phyloP scores from a whole-genome alignment of 2,113 vertebrate genomes.

The Kryptolebias marmoratus region DNA sequence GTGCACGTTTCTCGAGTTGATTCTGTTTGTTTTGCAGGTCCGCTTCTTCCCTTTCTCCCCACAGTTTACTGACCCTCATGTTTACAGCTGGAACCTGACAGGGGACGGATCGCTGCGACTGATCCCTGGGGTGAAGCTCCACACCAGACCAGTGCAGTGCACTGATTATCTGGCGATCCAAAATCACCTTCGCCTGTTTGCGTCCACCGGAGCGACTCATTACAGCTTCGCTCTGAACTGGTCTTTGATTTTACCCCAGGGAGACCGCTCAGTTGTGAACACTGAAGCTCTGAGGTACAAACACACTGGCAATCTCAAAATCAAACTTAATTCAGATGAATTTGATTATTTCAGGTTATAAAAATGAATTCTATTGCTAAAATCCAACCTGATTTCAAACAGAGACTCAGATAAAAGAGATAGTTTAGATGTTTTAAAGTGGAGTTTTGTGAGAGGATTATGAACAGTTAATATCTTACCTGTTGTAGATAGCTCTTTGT shows the following conservation, averaged over 20 bases:
- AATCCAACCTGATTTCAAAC: not conserved
- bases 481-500: no score
- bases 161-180: constrained; percentile 90
- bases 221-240: constrained; percentile 95
- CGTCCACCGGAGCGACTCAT: constrained; percentile 85
- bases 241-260: constrained; percentile 88
- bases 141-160: constrained; percentile 87
- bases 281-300: constrained; percentile 81
- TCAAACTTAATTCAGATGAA: not conserved
- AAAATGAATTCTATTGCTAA: not conserved
- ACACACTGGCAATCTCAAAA: not conserved
- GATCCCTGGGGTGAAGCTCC: constrained; percentile 85
- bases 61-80: constrained; percentile 88
- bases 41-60: constrained; percentile 87
- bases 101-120: constrained; percentile 85
- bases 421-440: no score
- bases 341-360: not conserved
- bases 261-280: constrained; percentile 82
- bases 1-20: not conserved
- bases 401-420: no score
- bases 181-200: constrained; percentile 84
- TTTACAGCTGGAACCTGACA: constrained; percentile 93
- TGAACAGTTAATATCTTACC: no score
- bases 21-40: constrained; percentile 79
- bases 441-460: no score